phyloP scores from a whole-genome alignment of 2,113 vertebrate genomes.

The Cathartes aura region DNA sequence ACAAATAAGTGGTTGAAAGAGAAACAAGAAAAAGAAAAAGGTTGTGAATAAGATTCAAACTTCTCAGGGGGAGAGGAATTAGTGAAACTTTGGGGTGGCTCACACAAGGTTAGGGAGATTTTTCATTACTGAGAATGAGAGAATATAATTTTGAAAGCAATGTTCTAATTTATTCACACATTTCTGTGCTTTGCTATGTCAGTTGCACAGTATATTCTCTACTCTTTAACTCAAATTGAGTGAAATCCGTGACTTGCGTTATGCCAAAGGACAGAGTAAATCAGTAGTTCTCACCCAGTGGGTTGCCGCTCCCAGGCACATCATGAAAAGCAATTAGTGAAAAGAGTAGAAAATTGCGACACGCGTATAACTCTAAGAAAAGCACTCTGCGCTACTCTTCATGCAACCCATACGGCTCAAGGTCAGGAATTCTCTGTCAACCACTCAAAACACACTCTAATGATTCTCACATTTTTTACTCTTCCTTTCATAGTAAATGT shows the following conservation, averaged over 20 bases:
- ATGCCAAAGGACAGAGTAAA: not conserved
- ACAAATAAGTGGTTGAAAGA: not conserved
- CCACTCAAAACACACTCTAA: not conserved
- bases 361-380: not conserved
- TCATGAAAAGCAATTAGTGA: not conserved
- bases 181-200: not conserved
- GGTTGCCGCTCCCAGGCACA: not conserved
- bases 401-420: rapidly evolving
- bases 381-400: not conserved
- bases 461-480: not conserved
- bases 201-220: not conserved
- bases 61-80: not conserved
- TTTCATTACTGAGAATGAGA: not conserved
- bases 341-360: not conserved
- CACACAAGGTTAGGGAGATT: not conserved
- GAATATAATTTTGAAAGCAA: not conserved
- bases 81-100: not conserved
- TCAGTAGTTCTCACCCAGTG: not conserved
- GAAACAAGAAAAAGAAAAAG: not conserved
- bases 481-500: not conserved
- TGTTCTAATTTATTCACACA: not conserved
- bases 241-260: not conserved
- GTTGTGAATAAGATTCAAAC: not conserved
- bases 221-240: not conserved
- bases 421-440: not conserved